phyloP scores from a whole-genome alignment of 2,113 vertebrate species.

The Arenaria interpres region DNA sequence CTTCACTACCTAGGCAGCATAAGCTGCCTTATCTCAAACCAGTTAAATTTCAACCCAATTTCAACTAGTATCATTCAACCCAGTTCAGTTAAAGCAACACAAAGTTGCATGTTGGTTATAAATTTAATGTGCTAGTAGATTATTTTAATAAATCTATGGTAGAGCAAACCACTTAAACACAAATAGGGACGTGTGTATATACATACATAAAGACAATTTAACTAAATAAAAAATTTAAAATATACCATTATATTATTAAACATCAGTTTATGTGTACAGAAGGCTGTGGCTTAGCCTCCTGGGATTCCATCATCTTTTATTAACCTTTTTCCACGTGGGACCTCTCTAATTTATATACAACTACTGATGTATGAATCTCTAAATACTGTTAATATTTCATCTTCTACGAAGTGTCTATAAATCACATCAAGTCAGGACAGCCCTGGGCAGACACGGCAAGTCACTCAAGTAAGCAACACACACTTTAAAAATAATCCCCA shows the following conservation, averaged over 20 bases:
- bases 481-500: constrained; percentile 14
- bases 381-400: neutral
- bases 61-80: neutral
- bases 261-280: neutral
- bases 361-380: neutral
- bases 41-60: neutral
- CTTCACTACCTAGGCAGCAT: neutral
- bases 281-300: neutral
- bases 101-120: neutral
- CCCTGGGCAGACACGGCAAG: neutral
- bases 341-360: neutral
- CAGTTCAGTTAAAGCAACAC: neutral
- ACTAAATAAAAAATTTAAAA: neutral
- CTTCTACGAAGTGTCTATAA: neutral
- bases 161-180: neutral
- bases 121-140: neutral
- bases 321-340: neutral
- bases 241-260: neutral
- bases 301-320: neutral
- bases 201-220: neutral
- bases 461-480: neutral
- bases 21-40: neutral
- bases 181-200: neutral
- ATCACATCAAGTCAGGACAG: neutral
- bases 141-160: neutral